Evolutionary conservation across 2,888 invertebrate species (phyloP).

Genomic region (Hanleya hanleyi): DNA sequence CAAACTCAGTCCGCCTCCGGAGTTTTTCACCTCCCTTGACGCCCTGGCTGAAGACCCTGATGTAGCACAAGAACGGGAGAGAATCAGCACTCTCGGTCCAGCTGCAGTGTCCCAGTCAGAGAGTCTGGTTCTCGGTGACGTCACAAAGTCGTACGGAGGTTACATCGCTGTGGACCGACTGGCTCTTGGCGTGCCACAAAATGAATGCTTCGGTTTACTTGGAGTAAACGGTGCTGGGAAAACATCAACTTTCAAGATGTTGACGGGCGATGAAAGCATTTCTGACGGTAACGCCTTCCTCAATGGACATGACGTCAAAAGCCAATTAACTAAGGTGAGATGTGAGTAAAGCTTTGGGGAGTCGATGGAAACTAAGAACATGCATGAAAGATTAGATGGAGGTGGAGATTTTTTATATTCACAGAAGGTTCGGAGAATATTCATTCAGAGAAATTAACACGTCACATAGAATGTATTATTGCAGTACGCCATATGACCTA

Average conservation of each 20-base stretch:
- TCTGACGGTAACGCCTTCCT: constrained; percentile 77
- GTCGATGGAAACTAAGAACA: too few species aligned
- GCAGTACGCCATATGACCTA: too few species aligned
- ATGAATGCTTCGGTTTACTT: constrained; percentile 86
- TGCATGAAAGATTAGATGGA: too few species aligned
- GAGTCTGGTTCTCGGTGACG: background rate
- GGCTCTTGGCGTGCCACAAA: constrained; percentile 62
- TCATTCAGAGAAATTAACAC: too few species aligned
- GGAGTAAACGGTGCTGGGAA: constrained; percentile 93
- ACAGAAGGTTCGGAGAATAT: too few species aligned
- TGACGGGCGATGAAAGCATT: constrained; percentile 76
- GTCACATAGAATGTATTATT: too few species aligned
- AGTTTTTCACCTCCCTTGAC: background rate
- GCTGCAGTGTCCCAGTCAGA: background rate
- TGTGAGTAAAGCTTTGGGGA: too few species aligned
- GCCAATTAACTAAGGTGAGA: background rate
- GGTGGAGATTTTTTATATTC: too few species aligned
- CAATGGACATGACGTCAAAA: constrained; percentile 65
- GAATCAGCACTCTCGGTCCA: constrained; percentile 37
- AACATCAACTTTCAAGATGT: constrained; percentile 86
- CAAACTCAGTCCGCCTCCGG: background rate
- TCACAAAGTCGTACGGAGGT: background rate
- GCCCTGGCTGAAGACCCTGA: constrained; percentile 55
- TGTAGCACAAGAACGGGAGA: constrained; percentile 63
- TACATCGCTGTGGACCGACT: constrained; percentile 62